phyloP scores from a whole-genome alignment of 1,140 invertebrate species.

The Pseudoatta argentina region DNA sequence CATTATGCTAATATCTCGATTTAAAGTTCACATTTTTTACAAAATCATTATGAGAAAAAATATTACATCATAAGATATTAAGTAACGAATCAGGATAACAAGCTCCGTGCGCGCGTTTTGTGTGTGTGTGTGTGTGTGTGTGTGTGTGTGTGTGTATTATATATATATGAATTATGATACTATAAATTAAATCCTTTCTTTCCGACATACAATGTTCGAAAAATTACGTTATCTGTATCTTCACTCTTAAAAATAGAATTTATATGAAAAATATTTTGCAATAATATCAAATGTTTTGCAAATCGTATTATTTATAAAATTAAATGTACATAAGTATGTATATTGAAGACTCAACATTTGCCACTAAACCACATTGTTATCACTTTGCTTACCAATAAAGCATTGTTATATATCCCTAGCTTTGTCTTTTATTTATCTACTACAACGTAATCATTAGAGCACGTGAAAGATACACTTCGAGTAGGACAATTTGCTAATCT shows the following conservation, averaged over 20 bases:
- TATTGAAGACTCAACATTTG: slow-evolving; percentile 5
- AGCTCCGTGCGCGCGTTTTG: not conserved
- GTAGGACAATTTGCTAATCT: slow-evolving; percentile 24
- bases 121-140: too few relatives aligned
- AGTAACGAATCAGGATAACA: not conserved
- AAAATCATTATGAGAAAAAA: too few relatives aligned
- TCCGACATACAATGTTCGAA: not conserved
- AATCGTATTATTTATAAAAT: not conserved
- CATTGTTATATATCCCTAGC: not conserved
- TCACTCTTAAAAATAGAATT: not conserved
- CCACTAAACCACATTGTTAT: not conserved
- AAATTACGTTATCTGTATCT: too few relatives aligned
- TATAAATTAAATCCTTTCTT: not conserved
- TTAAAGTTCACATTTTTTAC: too few relatives aligned
- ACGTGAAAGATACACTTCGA: not conserved
- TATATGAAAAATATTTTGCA: not conserved
- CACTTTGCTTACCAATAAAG: not conserved
- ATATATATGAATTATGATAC: not conserved
- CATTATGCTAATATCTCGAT: not conserved
- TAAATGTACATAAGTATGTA: not conserved
- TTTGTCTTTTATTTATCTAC: not conserved
- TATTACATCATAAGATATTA: not conserved
- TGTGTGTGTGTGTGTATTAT: too few relatives aligned
- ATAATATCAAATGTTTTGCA: not conserved
- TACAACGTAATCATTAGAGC: slow-evolving; percentile 4